phyloP scores from a whole-genome alignment of 2,113 vertebrate species.

The Patagioenas fasciata region DNA sequence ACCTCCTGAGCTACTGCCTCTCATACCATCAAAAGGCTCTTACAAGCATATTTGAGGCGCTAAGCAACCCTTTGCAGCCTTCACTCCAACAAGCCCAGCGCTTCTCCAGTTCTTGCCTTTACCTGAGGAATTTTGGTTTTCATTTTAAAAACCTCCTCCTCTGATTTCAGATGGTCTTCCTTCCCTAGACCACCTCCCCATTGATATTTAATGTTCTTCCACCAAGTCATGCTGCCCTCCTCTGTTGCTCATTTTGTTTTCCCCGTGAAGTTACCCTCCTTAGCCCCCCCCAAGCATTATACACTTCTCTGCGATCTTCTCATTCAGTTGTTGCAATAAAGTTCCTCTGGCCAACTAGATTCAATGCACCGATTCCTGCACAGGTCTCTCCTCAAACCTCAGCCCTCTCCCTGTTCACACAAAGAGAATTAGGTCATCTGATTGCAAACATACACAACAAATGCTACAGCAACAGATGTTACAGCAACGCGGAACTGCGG shows the following conservation, averaged over 20 bases:
- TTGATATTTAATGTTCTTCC: neutral
- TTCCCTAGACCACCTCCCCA: neutral
- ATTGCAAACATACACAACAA: neutral
- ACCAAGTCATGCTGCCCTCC: neutral
- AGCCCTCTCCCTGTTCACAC: neutral
- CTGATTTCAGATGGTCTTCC: neutral
- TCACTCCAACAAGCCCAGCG: neutral
- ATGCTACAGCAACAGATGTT: neutral
- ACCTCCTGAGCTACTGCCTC: neutral
- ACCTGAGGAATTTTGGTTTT: neutral
- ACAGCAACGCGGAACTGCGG: neutral
- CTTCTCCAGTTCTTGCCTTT: neutral
- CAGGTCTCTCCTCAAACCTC: neutral
- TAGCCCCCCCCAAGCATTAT: neutral
- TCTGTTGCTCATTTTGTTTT: neutral
- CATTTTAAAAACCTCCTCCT: neutral
- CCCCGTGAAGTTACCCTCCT: neutral
- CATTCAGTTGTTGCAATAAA: neutral
- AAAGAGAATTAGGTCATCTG: constrained; percentile 30
- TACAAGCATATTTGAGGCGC: neutral
- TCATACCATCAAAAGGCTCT: neutral
- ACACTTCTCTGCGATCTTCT: neutral
- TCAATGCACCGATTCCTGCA: neutral
- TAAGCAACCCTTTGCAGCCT: neutral
- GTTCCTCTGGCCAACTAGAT: neutral